phyloP scores from a whole-genome alignment of 2,113 vertebrate genomes.

The Eolophus roseicapilla region DNA sequence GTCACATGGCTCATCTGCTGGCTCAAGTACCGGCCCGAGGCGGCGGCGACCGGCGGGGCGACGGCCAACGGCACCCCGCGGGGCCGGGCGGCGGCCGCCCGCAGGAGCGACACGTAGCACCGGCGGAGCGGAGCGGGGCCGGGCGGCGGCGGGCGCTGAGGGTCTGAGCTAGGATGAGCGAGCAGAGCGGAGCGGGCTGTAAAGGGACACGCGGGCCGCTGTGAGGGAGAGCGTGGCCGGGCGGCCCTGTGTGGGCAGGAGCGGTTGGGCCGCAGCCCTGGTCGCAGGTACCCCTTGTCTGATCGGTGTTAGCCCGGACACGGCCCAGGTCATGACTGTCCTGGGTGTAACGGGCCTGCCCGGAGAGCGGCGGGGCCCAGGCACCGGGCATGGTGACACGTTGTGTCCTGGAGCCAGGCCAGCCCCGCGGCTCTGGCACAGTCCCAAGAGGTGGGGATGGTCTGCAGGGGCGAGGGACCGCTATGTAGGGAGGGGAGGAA shows the following conservation, averaged over 20 bases:
- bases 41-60: slow-evolving; percentile 31
- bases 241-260: background rate
- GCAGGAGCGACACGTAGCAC: slow-evolving; percentile 32
- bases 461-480: background rate
- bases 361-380: background rate
- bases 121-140: background rate
- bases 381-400: background rate
- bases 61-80: slow-evolving; percentile 50
- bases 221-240: background rate
- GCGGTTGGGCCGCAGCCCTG: background rate
- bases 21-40: slow-evolving; percentile 90
- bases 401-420: background rate
- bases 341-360: background rate
- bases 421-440: background rate
- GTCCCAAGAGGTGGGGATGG: background rate
- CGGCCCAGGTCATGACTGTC: background rate
- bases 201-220: background rate
- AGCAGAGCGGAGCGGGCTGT: background rate
- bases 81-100: background rate
- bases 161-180: background rate
- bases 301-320: no score
- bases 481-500: background rate
- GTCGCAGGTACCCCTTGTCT: background rate
- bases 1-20: slow-evolving; percentile 94
- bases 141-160: background rate